Evolutionary conservation across 1,140 invertebrate genomes (phyloP), one percentile per base, ranked within the genome.

Genomic region (Leptopilina clavipes): DNA sequence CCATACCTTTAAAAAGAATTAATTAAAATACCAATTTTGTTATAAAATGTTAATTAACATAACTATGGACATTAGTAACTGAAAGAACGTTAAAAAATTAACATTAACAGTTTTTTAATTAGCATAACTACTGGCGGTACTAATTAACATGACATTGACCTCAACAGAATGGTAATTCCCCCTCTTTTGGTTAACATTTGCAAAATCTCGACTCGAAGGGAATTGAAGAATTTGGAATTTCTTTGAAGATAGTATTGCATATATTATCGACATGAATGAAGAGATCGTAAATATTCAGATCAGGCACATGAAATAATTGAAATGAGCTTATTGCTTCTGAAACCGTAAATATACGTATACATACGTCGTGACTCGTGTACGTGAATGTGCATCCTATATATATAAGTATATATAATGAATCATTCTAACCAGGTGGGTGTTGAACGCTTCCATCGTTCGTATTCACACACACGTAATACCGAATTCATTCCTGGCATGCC

Each of bases 351-450:
- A 40, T 40, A 40, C 9, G 7, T 31, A 31, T 31, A 31, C 6
- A 31, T 31, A 31, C 6, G 6, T 25, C 56, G 22, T n/a, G 56
- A 65, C 74, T 78, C 18, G n/a, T 9, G 65, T 25, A 44, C 70
- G 56, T 70, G 71, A 45, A 18, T 65, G 54, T 71, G 76, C 77
- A 43, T 18, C 71, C n/a, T 37, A 65, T 43, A 52, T 70, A 78
- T 70, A 71, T 77, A 70, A 70, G 9, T 65, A n/a, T n/a, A n/a
- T n/a, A n/a, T n/a, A 31, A 31, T 22, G 22, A 65, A 31, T 65
- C 11, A 6, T 22, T 14, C 3, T 65, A 65, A 25, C 56, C 22
- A 25, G 22, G 59, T 37, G 25, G 12, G 59, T 65, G 56, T 31
- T 19, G 22, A 65, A 19, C 56, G 56, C 22, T 65, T 65, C 2